Conservation (phyloP, 2,113 vertebrate genomes). For the zebrafish (Danio rerio) region GRCz12tu NC_133180.1:6130501-6131000, state of each 20-base stretch:
- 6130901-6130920: background rate
- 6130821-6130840: background rate
- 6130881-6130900: background rate
- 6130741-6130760: background rate
- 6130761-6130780: background rate
- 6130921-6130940: constrained; percentile 49
- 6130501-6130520: too few species aligned
- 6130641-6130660: too few species aligned
- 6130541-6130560: too few species aligned
- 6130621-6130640: too few species aligned
- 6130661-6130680: too few species aligned
- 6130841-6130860: background rate
- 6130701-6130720: background rate
- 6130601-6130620: too few species aligned
- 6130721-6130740: background rate
- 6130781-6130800: background rate
- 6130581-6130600: too few species aligned
- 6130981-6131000: background rate
- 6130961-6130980: constrained; percentile 35
- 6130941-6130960: constrained; percentile 52
- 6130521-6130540: too few species aligned
- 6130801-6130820: background rate
- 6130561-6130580: too few species aligned
- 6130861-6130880: background rate
- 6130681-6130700: background rate